phyloP scores from a whole-genome alignment of 2,113 vertebrate species.

The Pheucticus melanocephalus region DNA sequence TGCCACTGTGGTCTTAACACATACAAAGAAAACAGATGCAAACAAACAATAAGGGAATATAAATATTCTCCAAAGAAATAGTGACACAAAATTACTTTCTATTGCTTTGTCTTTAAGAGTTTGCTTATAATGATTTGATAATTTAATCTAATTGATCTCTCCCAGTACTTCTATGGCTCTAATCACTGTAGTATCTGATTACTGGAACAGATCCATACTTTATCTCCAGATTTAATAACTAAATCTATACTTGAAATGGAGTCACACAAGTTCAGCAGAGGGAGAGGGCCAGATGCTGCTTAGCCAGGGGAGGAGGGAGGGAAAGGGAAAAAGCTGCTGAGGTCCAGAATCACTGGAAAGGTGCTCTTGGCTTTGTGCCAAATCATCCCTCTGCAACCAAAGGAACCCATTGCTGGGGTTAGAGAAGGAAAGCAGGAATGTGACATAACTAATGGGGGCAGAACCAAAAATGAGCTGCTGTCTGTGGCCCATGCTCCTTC shows the following conservation, averaged over 20 bases:
- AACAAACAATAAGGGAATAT: slow-evolving; percentile 9
- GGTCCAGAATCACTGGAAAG: not conserved
- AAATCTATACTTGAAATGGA: slow-evolving; percentile 61
- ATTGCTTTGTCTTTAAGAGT: slow-evolving; percentile 58
- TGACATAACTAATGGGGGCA: not conserved
- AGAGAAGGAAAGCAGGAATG: not conserved
- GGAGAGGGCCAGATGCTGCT: slow-evolving; percentile 17
- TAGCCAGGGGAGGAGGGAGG: not conserved
- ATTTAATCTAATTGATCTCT: slow-evolving; percentile 61
- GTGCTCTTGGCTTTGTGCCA: not conserved
- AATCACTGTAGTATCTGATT: slow-evolving; percentile 50
- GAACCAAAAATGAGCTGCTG: not conserved
- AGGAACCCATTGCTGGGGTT: not conserved
- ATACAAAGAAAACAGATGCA: not conserved
- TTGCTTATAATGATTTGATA: slow-evolving; percentile 55
- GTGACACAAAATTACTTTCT: slow-evolving; percentile 29
- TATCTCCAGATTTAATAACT: slow-evolving; percentile 66
- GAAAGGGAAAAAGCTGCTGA: not conserved
- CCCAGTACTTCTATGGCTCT: slow-evolving; percentile 39
- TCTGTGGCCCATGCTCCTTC: not conserved
- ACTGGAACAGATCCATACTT: slow-evolving; percentile 55
- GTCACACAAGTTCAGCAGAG: slow-evolving; percentile 28
- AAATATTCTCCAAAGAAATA: slow-evolving; percentile 38
- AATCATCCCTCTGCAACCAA: not conserved
- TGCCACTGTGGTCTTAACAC: not conserved